Evolutionary conservation across 2,888 invertebrate genomes (phyloP).

Genomic region (Atrina japonica): DNA sequence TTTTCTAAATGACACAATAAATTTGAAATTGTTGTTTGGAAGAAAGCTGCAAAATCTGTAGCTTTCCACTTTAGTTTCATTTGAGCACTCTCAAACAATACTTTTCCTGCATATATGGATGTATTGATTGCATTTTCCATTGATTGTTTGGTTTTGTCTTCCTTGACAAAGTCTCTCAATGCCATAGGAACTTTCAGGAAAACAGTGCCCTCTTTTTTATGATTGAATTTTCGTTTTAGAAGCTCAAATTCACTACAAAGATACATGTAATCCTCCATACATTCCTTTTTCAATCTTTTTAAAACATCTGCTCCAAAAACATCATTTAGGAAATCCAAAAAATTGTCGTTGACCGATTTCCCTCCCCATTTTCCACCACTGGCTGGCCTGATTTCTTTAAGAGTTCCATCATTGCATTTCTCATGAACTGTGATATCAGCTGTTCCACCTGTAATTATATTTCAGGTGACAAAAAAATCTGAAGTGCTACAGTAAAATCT

Average conservation of each 20-base stretch:
- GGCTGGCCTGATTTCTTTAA: slow-evolving; percentile 27
- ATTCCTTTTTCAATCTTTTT: neutral
- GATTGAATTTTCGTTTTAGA: slow-evolving; percentile 21
- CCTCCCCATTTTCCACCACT: slow-evolving; percentile 39
- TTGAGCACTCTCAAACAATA: slow-evolving; percentile 5
- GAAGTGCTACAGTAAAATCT: no score
- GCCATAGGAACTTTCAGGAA: slow-evolving; percentile 22
- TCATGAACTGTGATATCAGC: slow-evolving; percentile 39
- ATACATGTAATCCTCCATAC: slow-evolving; percentile 29
- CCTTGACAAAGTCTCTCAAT: slow-evolving; percentile 17
- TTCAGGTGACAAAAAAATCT: no score
- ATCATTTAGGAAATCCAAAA: slow-evolving; percentile 11
- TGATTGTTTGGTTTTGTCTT: slow-evolving; percentile 2
- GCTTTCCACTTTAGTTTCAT: slow-evolving; percentile 25
- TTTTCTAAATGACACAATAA: slow-evolving; percentile 28
- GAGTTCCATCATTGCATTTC: slow-evolving; percentile 11
- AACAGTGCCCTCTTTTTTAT: slow-evolving; percentile 1
- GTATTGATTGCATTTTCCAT: slow-evolving; percentile 19
- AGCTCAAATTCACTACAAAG: slow-evolving; percentile 35
- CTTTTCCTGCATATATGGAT: slow-evolving; percentile 9
- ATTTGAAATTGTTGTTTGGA: slow-evolving; percentile 23
- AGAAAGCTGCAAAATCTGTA: slow-evolving; percentile 16
- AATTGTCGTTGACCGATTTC: slow-evolving; percentile 25
- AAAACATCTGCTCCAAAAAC: slow-evolving; percentile 13
- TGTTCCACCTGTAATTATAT: slow-evolving; percentile 35